A percentile compares a stretch with the other conserved stretches of the same genome.
phyloP scores from a whole-genome alignment of 2,797 vertebrate species.

The Pseudopleuronectes americanus region DNA sequence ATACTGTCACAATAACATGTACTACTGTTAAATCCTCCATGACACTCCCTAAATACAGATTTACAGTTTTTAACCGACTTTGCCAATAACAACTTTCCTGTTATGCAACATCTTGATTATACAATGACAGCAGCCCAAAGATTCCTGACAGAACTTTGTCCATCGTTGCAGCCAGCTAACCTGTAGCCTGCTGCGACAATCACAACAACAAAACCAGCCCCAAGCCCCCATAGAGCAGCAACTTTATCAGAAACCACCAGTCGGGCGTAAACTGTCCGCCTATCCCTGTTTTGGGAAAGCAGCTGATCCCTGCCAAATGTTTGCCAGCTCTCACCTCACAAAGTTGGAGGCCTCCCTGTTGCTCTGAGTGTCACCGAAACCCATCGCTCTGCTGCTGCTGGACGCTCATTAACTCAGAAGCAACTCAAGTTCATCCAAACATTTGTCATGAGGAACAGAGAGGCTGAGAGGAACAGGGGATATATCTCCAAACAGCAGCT shows the following conservation, averaged over 20 bases:
- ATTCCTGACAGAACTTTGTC: too few relatives aligned
- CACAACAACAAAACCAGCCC: background rate
- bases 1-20: too few relatives aligned
- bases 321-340: background rate
- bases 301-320: conserved; percentile 21
- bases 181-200: background rate
- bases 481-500: conserved; percentile 5
- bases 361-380: conserved; percentile 18
- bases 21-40: too few relatives aligned
- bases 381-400: background rate
- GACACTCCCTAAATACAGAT: too few relatives aligned
- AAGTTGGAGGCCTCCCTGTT: conserved; percentile 17
- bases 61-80: too few relatives aligned
- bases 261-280: conserved; percentile 23
- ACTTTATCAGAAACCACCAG: conserved; percentile 31
- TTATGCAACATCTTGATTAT: too few relatives aligned
- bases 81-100: too few relatives aligned
- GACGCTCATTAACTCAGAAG: conserved; percentile 38
- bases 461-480: conserved; percentile 19
- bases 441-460: background rate
- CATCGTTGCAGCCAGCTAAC: too few relatives aligned
- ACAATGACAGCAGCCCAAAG: too few relatives aligned
- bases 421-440: conserved; percentile 39
- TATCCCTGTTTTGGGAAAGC: conserved; percentile 19
- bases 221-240: conserved; percentile 7